Evolutionary conservation across 2,797 vertebrate species (phyloP).

Genomic region (Eospalax fontanierii): DNA sequence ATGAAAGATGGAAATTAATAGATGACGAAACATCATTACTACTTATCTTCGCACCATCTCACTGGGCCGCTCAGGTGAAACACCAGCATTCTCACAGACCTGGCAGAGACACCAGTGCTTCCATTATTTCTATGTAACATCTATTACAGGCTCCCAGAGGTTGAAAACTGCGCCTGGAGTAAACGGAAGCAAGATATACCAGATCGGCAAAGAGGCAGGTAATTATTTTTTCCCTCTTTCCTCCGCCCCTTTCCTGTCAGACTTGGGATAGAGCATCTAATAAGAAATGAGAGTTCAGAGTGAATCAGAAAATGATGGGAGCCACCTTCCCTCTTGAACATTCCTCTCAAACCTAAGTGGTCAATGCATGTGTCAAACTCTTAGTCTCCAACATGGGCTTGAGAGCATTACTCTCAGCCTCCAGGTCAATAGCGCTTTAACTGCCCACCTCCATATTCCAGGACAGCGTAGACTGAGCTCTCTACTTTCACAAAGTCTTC

Average conservation of each 20-base stretch:
- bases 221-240: neutral
- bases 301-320: neutral
- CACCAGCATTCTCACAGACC: neutral
- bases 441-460: neutral
- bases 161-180: neutral
- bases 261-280: neutral
- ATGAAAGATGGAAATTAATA: conserved; percentile 75
- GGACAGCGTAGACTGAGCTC: neutral
- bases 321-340: neutral
- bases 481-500: neutral
- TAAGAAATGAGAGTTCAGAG: neutral
- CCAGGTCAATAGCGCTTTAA: neutral
- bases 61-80: conserved; percentile 39
- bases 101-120: conserved; percentile 1
- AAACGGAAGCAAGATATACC: conserved; percentile 16
- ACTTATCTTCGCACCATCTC: conserved; percentile 43
- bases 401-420: neutral
- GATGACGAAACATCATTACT: conserved; percentile 58
- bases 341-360: neutral
- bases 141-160: neutral
- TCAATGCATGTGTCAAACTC: neutral
- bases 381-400: neutral
- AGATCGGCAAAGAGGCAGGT: neutral
- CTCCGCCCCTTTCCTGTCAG: neutral
- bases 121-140: conserved; percentile 18